Conservation (phyloP, 2,888 invertebrate genomes). For the Eueremaeus valkanovi region DNA sequence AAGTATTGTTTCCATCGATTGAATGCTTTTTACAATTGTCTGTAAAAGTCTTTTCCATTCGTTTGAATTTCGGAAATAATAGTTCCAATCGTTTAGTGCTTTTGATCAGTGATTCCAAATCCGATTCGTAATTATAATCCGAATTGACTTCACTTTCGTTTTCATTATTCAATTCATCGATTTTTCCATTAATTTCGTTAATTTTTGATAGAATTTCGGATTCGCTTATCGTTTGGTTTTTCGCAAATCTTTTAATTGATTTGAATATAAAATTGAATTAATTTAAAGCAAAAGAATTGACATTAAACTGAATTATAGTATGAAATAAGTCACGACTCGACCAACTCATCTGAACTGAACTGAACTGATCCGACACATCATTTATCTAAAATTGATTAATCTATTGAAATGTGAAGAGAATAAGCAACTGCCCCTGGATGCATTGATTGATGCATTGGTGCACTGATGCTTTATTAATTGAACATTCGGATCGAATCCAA, state of each 20-base stretch:
- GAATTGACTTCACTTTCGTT: not conserved
- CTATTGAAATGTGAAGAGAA: too few relatives aligned
- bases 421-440: too few relatives aligned
- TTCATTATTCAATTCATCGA: not conserved
- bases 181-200: slow-evolving; percentile 5
- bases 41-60: not conserved
- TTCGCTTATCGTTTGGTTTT: not conserved
- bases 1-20: not conserved
- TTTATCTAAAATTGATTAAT: too few relatives aligned
- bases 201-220: not conserved
- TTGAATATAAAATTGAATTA: not conserved
- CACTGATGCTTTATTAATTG: too few relatives aligned
- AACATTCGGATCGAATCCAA: too few relatives aligned
- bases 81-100: not conserved
- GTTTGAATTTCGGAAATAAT: slow-evolving; percentile 3
- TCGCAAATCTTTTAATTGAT: not conserved
- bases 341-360: too few relatives aligned
- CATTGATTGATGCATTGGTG: too few relatives aligned
- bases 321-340: too few relatives aligned
- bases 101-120: not conserved
- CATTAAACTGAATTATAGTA: too few relatives aligned
- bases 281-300: not conserved
- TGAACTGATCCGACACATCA: too few relatives aligned
- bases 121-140: not conserved
- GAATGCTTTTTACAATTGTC: slow-evolving; percentile 2